Base-by-base conservation (phyloP, 2,113 vertebrate genomes). In the Crotalus viridis region DNA sequence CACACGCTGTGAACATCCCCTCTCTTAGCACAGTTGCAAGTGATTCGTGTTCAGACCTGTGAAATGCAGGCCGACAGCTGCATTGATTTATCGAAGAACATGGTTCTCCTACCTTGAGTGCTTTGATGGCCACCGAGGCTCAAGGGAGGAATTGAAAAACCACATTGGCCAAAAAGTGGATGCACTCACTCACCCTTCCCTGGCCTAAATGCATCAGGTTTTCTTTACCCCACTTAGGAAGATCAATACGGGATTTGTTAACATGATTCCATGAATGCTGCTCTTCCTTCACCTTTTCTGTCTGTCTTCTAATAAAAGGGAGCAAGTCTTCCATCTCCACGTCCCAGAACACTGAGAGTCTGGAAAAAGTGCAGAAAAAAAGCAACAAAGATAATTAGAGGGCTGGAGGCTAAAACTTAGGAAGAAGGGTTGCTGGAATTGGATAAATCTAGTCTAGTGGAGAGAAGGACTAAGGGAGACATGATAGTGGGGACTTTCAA, bases 11-110 rank as follows among this genome's bases (percentile, higher is more conserved):
- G 33, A 19, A 39, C 33, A 39, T 81, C 15, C 69, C 17, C 5
- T 81, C 64, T 88, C 93, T 95, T 94, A 89, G 85, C 94, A 85
- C 90, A 2, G 2, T 10, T 91, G 95, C 91, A 69, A 17, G 64
- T 88, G 96, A 96, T 96, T 96, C 96, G 95, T 90, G n/a, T 7
- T 94, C 94, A 94, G 95, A 54, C 89, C 96, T 89, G 69, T 69
- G 94, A 90, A 90, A 95, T 86, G 21, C 93, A 81, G 94, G 93
- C 95, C 97, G 97, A 96, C 95, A 91, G 85, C 97, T 97, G 98
- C 97, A 98, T 98, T 97, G 98, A 98, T 97, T 90, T 46, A 95
- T 98, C 97, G 85, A 93, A 2, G 92, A 92, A 85, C 46, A 24
- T 4, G 17, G 21, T 26, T 0, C 91, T 61, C 56, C 81, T 61